Evolutionary conservation across 2,888 invertebrate genomes (phyloP).

Genomic region (Anthoptus insignis): DNA sequence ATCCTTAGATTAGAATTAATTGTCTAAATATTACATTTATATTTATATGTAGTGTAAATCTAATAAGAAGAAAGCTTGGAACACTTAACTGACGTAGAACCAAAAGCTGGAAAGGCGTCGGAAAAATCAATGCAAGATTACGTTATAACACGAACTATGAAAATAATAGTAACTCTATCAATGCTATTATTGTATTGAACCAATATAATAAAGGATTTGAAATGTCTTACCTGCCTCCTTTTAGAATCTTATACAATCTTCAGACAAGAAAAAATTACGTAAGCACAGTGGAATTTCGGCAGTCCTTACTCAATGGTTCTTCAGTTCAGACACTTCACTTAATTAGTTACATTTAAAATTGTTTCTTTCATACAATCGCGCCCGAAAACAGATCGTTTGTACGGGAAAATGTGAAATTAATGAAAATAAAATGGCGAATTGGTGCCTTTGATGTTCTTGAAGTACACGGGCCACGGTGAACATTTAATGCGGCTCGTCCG

Average conservation of each 20-base stretch:
- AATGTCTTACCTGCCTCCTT: conserved; percentile 54
- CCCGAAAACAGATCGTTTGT: conserved; percentile 50
- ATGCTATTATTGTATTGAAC: background rate
- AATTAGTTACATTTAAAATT: conserved; percentile 34
- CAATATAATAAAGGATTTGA: conserved; percentile 2
- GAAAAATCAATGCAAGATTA: conserved; percentile 54
- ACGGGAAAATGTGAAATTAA: conserved; percentile 60
- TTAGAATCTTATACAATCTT: conserved; percentile 49
- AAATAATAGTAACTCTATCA: conserved; percentile 6
- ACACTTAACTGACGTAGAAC: background rate
- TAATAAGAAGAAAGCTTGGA: background rate
- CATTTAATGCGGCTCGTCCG: too few relatives aligned
- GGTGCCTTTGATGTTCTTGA: too few relatives aligned
- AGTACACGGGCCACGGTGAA: too few relatives aligned
- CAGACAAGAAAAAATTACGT: conserved; percentile 59
- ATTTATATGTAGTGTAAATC: background rate
- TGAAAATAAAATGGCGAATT: conserved; percentile 74
- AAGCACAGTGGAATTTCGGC: conserved; percentile 47
- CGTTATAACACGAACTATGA: background rate
- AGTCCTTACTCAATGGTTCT: conserved; percentile 24
- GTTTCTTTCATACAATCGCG: conserved; percentile 36
- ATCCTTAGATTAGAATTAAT: too few relatives aligned
- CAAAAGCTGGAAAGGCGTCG: background rate
- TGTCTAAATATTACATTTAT: too few relatives aligned
- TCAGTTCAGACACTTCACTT: conserved; percentile 49